Base-by-base conservation (phyloP, 2,888 invertebrate species). In the Syritta pipiens region DNA sequence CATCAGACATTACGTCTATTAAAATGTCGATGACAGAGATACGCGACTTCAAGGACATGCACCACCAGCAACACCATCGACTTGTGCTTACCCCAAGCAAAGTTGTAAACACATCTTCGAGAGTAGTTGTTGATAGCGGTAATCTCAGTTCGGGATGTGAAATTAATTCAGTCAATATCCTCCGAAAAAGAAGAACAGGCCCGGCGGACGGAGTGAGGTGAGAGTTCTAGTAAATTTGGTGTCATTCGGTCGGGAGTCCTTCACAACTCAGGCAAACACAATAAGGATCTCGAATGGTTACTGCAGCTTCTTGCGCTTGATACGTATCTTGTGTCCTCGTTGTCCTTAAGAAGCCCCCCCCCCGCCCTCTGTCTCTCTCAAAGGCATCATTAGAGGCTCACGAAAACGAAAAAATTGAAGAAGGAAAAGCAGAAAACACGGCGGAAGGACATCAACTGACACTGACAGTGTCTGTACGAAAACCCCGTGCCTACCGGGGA, bases 81-180 rank as follows among this genome's bases (percentile, higher is more conserved):
- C 17, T 30, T 19, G 9, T 71, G 68, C 68, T 68, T 62, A 68
- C 74, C 68, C 67, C 10, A 57, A 68, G 67, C 49, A 74, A 74
- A 68, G 79, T 74, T 74, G 79, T 74, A 79, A 79, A 79, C 79
- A 79, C 79, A 79, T 74, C 74, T 57, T 79, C 51, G 62, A 60
- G 72, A 68, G 67, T 68, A 74, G 74, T 79, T 68, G 67, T 74
- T 68, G 72, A 79, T 74, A 74, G 72, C 62, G 62, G 68, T 79
- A 74, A 79, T 79, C 74, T 79, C 44, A 74, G 67, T 68, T 68
- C 62, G 62, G 44, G 57, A 79, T 74, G 74, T 68, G 53, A 74
- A 79, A 79, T 79, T 74, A 79, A 79, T 79, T 79, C 79, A 74
- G 57, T 67, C 79, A 74, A 79, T 79, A 74, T 60, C 67, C 62